Evolutionary conservation across 2,797 vertebrate species (phyloP).

Genomic region (Acrossocheilus wenchowensis): DNA sequence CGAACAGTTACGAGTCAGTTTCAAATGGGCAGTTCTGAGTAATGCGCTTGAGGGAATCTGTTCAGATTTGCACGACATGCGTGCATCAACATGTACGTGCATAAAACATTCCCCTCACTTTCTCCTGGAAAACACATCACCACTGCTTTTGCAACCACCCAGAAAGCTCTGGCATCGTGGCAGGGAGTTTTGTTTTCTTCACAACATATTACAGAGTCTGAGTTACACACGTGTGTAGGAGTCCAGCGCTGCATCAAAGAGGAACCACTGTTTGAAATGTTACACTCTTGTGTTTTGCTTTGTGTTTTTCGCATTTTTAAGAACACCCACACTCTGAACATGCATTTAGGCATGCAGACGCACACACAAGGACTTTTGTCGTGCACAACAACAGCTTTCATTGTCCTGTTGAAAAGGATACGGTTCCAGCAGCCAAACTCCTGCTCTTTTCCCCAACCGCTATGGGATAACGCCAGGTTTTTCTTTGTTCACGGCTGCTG

Average conservation of each 20-base stretch:
- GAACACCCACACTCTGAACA: conserved; percentile 4
- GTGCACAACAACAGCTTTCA: conserved; percentile 41
- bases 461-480: conserved; percentile 14
- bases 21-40: conserved; percentile 4
- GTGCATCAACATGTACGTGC: not conserved
- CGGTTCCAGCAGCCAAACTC: conserved; percentile 32
- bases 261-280: conserved; percentile 31
- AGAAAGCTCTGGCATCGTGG: not conserved
- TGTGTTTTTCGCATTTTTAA: conserved; percentile 29
- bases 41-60: not conserved
- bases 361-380: conserved; percentile 45
- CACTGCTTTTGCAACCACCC: not conserved
- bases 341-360: conserved; percentile 23
- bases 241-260: conserved; percentile 14
- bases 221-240: conserved; percentile 1
- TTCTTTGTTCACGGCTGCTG: conserved; percentile 25
- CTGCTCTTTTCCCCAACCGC: not conserved
- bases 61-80: not conserved
- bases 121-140: conserved; percentile 13
- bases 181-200: conserved; percentile 13
- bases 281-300: conserved; percentile 1
- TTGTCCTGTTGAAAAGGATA: conserved; percentile 34
- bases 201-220: not conserved
- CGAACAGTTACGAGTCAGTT: not conserved
- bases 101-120: not conserved